phyloP scores from a whole-genome alignment of 2,888 invertebrate species.

The Calliphora vomitoria region DNA sequence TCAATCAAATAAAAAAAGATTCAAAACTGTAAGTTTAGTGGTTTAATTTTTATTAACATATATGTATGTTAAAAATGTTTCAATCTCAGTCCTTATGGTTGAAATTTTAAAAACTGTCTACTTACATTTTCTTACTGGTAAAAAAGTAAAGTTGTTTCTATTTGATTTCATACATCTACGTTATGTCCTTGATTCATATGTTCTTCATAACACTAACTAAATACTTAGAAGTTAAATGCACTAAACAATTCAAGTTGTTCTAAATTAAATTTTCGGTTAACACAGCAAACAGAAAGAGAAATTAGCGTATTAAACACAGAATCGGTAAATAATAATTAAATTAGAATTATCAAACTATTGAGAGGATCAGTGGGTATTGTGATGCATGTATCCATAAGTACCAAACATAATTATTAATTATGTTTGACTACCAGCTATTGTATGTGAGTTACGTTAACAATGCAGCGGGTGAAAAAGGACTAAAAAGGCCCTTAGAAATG shows the following conservation, averaged over 20 bases:
- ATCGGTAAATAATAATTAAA: conserved; percentile 73
- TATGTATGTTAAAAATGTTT: no score
- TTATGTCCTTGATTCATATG: no score
- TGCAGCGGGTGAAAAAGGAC: no score
- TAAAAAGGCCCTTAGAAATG: not conserved
- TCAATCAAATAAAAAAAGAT: no score
- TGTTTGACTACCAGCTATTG: conserved; percentile 42
- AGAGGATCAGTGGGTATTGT: conserved; percentile 57
- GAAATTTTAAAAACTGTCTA: no score
- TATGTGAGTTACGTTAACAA: not conserved
- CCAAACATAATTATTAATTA: conserved; percentile 70
- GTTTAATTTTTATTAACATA: no score
- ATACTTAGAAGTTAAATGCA: not conserved
- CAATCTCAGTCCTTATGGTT: no score
- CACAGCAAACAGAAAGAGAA: conserved; percentile 44
- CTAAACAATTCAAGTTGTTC: conserved; percentile 19
- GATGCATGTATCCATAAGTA: conserved; percentile 43
- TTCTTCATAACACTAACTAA: no score
- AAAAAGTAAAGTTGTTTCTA: no score
- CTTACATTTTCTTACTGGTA: no score
- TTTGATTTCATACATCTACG: no score
- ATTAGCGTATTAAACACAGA: conserved; percentile 49
- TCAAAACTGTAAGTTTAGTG: no score
- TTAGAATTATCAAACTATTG: conserved; percentile 71
- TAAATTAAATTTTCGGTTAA: conserved; percentile 35